A percentile compares a stretch with the other conserved stretches of the same genome.
Evolutionary conservation across 2,797 vertebrate genomes (phyloP).

Genomic region (Ptychobarbus kaznakovi): DNA sequence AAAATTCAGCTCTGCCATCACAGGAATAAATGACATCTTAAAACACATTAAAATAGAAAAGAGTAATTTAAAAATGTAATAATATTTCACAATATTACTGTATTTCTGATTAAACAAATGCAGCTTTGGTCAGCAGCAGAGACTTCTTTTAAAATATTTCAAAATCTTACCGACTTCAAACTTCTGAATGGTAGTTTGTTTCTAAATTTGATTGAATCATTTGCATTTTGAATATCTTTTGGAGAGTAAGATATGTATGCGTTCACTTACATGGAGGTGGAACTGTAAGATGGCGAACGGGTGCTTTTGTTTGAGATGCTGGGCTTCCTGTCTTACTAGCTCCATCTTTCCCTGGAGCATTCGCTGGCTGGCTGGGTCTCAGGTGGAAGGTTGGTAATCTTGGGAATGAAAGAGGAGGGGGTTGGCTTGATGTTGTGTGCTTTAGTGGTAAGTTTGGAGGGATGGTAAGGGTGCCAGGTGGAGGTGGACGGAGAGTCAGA

Average conservation of each 20-base stretch:
- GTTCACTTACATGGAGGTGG: slow-evolving; percentile 77
- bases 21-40: background rate
- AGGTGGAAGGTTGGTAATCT: slow-evolving; percentile 78
- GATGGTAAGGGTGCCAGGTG: slow-evolving; percentile 86
- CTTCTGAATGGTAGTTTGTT: background rate
- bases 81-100: background rate
- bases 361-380: slow-evolving; percentile 71
- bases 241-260: background rate
- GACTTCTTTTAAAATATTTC: background rate
- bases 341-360: slow-evolving; percentile 51
- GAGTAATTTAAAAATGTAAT: background rate
- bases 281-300: slow-evolving; percentile 76
- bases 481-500: slow-evolving; percentile 89
- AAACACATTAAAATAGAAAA: background rate
- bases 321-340: slow-evolving; percentile 65
- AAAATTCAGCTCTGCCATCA: background rate
- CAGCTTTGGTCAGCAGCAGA: background rate
- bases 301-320: slow-evolving; percentile 58
- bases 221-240: background rate
- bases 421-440: slow-evolving; percentile 79
- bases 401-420: slow-evolving; percentile 82
- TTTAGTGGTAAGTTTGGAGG: slow-evolving; percentile 90
- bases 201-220: background rate
- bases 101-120: background rate
- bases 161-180: background rate